Base-by-base conservation (phyloP, 2,113 vertebrate species). In the Myrmecobius fasciatus region DNA sequence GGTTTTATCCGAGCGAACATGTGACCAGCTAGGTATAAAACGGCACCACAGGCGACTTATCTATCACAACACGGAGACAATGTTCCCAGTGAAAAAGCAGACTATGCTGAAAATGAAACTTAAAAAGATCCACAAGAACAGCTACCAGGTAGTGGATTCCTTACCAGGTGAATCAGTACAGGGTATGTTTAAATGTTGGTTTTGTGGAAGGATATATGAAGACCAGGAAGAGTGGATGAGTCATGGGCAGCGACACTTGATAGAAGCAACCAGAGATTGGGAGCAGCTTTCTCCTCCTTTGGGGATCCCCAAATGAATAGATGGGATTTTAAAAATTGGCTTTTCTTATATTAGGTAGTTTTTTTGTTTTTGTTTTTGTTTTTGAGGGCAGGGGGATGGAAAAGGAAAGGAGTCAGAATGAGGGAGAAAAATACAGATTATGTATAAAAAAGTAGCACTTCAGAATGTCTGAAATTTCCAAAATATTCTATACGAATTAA, bases 91-190 rank as follows among this genome's bases (percentile, higher is more conserved):
- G 31, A 98, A 96, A 95, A 99, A 98, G 94, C 99, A 98, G 95
- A 99, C 98, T 97, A 98, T 99, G 96, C 95, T 99, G 97, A 99
- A 99, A 98, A 99, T 99, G 99, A 99, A 99, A 93, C 98, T 99
- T 53, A 99, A 99, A 96, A 99, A 99, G 96, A 99, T 99, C 0
- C 98, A 99, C 94, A 99, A 99, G 75, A 99, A 99, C 96, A 99
- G 99, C 95, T 99, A 99, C 88, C 99, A 99, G 96, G 99, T 99
- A 56, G 99, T 99, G 92, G 98, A 98, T 60, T 94, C 97, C 22
- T 97, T 98, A 92, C 98, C 98, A 0, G 94, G 98, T n/a, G 98
- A 98, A 92, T 53, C 97, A 0, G 93, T 98, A 0, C 97, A 96
- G 25, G 98, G 98, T 91, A 96, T 98, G 20, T 99, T 99, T 94